A percentile compares a stretch with the other conserved stretches of the same genome.
These are phyloP conservation scores for Cristatella mucedo DNA, from an alignment of 2,888 invertebrate genomes.

Conservation along the genomic window DNA sequence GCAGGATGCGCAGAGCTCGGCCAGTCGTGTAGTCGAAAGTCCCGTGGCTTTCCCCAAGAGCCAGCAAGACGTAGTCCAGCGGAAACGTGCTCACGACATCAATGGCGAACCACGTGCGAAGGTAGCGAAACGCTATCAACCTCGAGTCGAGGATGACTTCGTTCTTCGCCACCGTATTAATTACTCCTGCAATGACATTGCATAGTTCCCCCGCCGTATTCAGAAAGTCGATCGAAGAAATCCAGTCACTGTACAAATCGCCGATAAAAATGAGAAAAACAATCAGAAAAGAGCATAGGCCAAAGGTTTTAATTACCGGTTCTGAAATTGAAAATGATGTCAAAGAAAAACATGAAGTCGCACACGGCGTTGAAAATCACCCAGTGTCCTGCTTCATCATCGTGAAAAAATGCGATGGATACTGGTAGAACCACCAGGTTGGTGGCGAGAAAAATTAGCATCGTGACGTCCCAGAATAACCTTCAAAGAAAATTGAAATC, in stretches of 20 bases:
- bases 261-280: too few relatives aligned
- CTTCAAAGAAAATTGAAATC: conserved; percentile 49
- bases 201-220: too few relatives aligned
- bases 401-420: conserved; percentile 98
- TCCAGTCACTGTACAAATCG: too few relatives aligned
- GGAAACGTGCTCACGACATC: conserved; percentile 99
- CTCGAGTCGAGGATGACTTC: conserved; percentile 90
- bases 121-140: conserved; percentile 93
- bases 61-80: conserved; percentile 95
- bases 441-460: conserved; percentile 90
- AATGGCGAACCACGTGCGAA: conserved; percentile 96
- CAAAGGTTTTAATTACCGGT: conserved; percentile 77
- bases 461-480: conserved; percentile 99
- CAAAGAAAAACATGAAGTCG: conserved; percentile 98
- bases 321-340: conserved; percentile 99
- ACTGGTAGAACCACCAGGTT: conserved; percentile 97
- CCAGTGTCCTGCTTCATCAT: conserved; percentile 96
- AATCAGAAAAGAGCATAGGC: too few relatives aligned
- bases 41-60: too few relatives aligned
- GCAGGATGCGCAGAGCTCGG: conserved; percentile 82
- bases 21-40: conserved; percentile 42
- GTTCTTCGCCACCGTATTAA: conserved; percentile 68
- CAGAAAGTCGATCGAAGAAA: too few relatives aligned
- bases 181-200: conserved; percentile 64
- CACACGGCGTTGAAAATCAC: conserved; percentile 99